Evolutionary conservation across 2,888 invertebrate genomes (phyloP), one percentile per base, ranked within the genome.

Genomic region (Colostygia pectinataria): DNA sequence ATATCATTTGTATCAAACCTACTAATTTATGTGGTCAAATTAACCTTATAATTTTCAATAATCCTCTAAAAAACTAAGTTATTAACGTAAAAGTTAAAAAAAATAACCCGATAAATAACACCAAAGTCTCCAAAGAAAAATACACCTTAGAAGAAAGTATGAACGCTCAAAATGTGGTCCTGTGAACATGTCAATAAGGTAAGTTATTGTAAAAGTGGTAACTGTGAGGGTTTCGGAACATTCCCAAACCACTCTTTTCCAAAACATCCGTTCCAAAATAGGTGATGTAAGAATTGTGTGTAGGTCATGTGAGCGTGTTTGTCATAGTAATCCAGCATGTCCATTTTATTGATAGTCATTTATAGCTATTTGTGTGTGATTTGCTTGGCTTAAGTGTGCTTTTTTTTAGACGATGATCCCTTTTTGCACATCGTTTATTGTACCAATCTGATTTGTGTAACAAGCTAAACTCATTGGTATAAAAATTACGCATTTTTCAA

Each of bases 371-470:
- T 51, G 44, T 70, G 44, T 69, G 42, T 40, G 31, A 23, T 23
- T 40, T n/a, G 71, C 69, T 72, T 69, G 55, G 61, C 54, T 55
- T 58, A 40, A 55, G 55, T 68, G 66, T 63, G 63, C 66, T 70
- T 71, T 47, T 53, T 57, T 55, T 48, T 50, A 50, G 37, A 46
- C 4, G 13, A 12, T 40, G 13, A 36, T 44, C 45, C 48, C 45
- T 45, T 36, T 54, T 9, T 58, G 69, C 73, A 70, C 65, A 48
- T 58, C 25, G 18, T 28, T 27, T 43, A 27, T 49, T 13, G 28
- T n/a, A n/a, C n/a, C n/a, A 18, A 36, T 3, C 1, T 9, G 20
- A 28, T 37, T 46, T 37, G 2, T 38, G 46, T 38, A 43, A 52
- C 52, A 52, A 42, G 46, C 38, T 46, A 14, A 28, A 32, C 15